Evolutionary conservation across 1,140 invertebrate species (phyloP).

Genomic region (Sitodiplosis mosellana): DNA sequence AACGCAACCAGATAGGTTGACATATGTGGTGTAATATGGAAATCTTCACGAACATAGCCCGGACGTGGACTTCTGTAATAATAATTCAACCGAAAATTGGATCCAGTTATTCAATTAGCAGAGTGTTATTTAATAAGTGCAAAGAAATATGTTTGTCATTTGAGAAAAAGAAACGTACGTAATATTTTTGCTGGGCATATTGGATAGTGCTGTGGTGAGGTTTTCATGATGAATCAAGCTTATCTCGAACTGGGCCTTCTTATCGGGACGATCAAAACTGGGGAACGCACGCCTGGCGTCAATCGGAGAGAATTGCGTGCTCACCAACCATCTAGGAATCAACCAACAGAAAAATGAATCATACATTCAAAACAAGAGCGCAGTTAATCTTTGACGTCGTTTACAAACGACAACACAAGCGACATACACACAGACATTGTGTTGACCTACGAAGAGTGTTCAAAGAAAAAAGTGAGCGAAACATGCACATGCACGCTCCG

Average conservation of each 20-base stretch:
- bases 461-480: too few species aligned
- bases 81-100: neutral
- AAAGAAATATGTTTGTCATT: conserved; percentile 4
- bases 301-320: conserved; percentile 65
- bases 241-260: conserved; percentile 58
- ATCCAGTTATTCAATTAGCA: too few species aligned
- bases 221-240: conserved; percentile 41
- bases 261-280: conserved; percentile 69
- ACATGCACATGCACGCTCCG: too few species aligned
- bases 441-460: too few species aligned
- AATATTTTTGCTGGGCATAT: conserved; percentile 31
- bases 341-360: neutral
- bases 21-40: conserved; percentile 46
- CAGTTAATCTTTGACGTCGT: too few species aligned
- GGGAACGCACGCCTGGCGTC: conserved; percentile 65
- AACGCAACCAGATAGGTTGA: conserved; percentile 55
- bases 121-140: neutral
- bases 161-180: neutral
- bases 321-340: conserved; percentile 36
- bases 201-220: conserved; percentile 39
- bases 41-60: conserved; percentile 31
- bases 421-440: too few species aligned
- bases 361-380: neutral
- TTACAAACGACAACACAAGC: too few species aligned
- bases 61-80: conserved; percentile 10